These are phyloP conservation scores for Bungarus multicinctus DNA, from an alignment of 2,113 vertebrate genomes.

Conservation along the genomic window DNA sequence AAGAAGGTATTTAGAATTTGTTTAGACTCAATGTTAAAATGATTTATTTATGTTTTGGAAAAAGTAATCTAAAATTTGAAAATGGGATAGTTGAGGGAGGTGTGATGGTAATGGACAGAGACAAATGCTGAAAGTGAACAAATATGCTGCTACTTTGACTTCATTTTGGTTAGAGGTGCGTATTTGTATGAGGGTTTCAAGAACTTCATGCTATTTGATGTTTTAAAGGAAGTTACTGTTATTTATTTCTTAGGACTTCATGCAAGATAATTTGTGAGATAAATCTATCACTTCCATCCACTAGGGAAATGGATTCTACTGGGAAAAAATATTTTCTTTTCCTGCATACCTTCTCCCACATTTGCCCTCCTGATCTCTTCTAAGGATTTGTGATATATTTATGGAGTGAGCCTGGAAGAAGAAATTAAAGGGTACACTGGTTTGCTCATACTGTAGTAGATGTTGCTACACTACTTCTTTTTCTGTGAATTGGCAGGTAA, in stretches of 20 bases:
- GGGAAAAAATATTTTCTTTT: background rate
- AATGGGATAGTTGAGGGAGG: background rate
- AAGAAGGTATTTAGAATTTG: background rate
- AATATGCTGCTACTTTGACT: background rate
- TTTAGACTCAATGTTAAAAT: background rate
- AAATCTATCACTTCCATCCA: background rate
- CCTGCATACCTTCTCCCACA: background rate
- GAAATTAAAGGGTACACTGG: background rate
- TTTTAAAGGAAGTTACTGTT: background rate
- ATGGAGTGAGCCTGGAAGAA: background rate
- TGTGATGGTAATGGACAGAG: background rate
- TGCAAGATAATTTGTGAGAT: background rate
- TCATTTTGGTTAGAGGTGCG: background rate
- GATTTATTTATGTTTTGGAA: background rate
- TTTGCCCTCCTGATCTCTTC: background rate
- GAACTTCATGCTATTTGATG: background rate
- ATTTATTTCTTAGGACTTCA: background rate
- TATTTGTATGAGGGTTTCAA: background rate
- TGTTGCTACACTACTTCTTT: background rate
- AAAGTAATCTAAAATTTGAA: background rate
- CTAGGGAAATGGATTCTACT: background rate
- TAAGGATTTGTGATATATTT: background rate
- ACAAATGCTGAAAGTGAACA: background rate
- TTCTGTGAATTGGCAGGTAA: background rate
- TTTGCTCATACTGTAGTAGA: background rate